Evolutionary conservation across 1,140 invertebrate species (phyloP), one percentile per base, ranked within the genome.

Genomic region (Physella acuta): DNA sequence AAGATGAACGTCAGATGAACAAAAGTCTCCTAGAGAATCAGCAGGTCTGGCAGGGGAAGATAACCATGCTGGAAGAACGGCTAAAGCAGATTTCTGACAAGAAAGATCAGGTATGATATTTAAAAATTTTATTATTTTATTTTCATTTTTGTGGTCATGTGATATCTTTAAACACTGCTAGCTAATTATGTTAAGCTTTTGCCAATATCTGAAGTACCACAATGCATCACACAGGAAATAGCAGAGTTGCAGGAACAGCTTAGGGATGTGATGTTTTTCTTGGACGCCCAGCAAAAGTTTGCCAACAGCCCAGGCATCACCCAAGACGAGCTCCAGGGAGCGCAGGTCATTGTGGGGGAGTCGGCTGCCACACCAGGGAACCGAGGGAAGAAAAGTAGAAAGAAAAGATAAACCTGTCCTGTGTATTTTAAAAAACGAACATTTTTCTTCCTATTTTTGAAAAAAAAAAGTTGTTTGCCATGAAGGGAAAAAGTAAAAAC

Each of bases 201-300:
- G n/a, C 20, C 20, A 11, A 11, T 44, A 44, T 44, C 39, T 44
- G 39, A 11, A 8, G 8, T 11, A 44, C 39, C 8, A 44, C 39
- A 11, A 44, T 20, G 26, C 5, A 30, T n/a, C 44, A 31, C 80
- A 53, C 78, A 88, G 75, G 92, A 96, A 88, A 88, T 96, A 1
- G 70, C 81, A 0, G 94, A 96, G 20, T 86, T 99, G 14, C 89
- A 92, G 76, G 95, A 98, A 74, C 95, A 99, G 86, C 86, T 98
- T 0, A 87, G 93, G 17, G 96, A 99, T 88, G 86, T 99, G 0
- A 97, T 98, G 94, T 95, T 98, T 86, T 97, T 92, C 82, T 88
- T 99, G 64, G 94, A 98, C 76, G 94, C 94, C 14, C 91, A 93
- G 79, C 88, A 91, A 11, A 85, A 86, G 75, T 68, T 88, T 5